These are phyloP conservation scores for Thelaira solivaga DNA, from an alignment of 2,888 invertebrate genomes.

Conservation along the genomic window DNA sequence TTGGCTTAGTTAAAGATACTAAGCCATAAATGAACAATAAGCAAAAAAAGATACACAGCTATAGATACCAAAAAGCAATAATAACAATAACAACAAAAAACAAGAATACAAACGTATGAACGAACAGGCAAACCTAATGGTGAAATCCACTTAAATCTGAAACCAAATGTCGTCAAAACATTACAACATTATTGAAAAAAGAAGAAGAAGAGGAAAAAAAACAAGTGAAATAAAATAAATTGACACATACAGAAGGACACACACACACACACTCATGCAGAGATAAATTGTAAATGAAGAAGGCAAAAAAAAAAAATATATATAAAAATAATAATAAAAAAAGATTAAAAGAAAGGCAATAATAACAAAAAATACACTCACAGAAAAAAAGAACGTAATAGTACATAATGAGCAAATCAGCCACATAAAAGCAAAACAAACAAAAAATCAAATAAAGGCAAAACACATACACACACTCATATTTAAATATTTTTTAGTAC, in stretches of 20 bases:
- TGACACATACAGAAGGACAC: too few species aligned
- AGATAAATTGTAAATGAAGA: constrained; percentile 16
- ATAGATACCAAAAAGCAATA: not conserved
- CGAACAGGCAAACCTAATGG: constrained; percentile 42
- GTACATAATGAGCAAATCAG: constrained; percentile 48
- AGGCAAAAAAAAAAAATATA: not conserved
- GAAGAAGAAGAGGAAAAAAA: too few species aligned
- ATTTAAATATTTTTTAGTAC: not conserved
- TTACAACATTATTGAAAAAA: constrained; percentile 39
- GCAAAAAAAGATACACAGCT: not conserved
- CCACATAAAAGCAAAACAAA: constrained; percentile 24
- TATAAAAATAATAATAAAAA: not conserved
- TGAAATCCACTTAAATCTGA: constrained; percentile 56
- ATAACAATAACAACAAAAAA: constrained; percentile 7
- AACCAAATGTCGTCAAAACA: constrained; percentile 54
- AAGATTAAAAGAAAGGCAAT: constrained; percentile 23
- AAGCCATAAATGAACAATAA: constrained; percentile 21
- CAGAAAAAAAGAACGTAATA: constrained; percentile 27
- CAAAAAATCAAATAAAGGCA: not conserved
- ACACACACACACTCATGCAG: not conserved
- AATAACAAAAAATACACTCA: constrained; percentile 16
- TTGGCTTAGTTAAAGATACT: constrained; percentile 25
- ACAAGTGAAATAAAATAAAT: too few species aligned
- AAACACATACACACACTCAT: not conserved
- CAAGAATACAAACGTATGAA: too few species aligned